These are phyloP conservation scores for Hirtodrosophila duncani DNA, from an alignment of 2,888 invertebrate species.

Conservation along the genomic window DNA sequence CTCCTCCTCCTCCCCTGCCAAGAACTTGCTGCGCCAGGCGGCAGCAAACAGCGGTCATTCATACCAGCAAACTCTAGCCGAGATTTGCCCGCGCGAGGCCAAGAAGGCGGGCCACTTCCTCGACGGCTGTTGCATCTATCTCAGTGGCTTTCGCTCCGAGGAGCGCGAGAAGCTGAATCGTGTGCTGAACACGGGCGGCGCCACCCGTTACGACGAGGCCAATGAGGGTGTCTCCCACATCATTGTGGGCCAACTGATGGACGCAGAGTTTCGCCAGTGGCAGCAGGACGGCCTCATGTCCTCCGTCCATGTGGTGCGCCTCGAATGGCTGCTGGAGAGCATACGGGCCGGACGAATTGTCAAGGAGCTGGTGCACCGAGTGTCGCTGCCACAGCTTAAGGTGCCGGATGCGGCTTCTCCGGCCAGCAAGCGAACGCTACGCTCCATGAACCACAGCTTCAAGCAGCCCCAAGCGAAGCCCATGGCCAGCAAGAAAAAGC, in stretches of 20 bases:
- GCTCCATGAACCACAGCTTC: constrained; percentile 77
- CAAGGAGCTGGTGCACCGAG: constrained; percentile 76
- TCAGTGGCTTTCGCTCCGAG: constrained; percentile 83
- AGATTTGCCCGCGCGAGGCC: constrained; percentile 83
- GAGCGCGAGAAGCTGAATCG: constrained; percentile 84
- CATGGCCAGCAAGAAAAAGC: constrained; percentile 68
- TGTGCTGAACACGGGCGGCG: constrained; percentile 88
- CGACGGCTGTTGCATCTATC: constrained; percentile 90
- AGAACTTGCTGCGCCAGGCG: constrained; percentile 51
- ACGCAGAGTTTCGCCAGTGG: constrained; percentile 78
- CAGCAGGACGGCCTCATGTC: constrained; percentile 59
- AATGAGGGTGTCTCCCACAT: constrained; percentile 89
- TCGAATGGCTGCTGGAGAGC: constrained; percentile 88
- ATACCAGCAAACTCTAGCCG: constrained; percentile 57
- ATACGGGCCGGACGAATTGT: constrained; percentile 82
- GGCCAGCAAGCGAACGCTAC: constrained; percentile 80
- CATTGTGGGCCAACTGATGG: constrained; percentile 83
- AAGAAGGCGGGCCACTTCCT: constrained; percentile 89
- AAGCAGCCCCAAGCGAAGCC: constrained; percentile 74
- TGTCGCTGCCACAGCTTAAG: constrained; percentile 61
- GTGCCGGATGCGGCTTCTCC: constrained; percentile 81
- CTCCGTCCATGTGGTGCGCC: constrained; percentile 80
- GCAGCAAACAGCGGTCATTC: constrained; percentile 20
- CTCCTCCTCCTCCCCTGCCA: constrained; percentile 19
- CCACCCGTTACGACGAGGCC: constrained; percentile 87